Conservation (phyloP, 2,888 invertebrate genomes). For the Vanessa cardui region DNA sequence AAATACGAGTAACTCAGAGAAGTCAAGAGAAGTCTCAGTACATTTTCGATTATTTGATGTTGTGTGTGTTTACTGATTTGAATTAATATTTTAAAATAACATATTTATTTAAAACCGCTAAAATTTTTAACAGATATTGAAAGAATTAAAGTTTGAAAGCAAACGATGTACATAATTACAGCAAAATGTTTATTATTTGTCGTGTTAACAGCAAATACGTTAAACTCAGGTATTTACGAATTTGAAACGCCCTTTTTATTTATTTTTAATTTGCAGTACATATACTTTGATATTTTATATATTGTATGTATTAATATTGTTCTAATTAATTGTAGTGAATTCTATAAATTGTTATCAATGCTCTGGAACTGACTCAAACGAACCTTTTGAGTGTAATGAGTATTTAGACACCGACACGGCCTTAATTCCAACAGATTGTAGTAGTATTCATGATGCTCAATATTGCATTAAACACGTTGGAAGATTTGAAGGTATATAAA, state of each 20-base stretch:
- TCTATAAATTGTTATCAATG: conserved; percentile 94
- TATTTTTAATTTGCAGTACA: conserved; percentile 16
- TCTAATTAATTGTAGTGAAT: conserved; percentile 72
- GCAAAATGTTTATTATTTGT: conserved; percentile 43
- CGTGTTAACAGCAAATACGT: conserved; percentile 21
- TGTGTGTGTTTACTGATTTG: not conserved
- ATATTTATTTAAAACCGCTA: not conserved
- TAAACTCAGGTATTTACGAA: conserved; percentile 36
- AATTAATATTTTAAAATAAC: not conserved
- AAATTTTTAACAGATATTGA: not conserved
- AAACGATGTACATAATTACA: conserved; percentile 45
- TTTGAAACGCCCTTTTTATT: conserved; percentile 34
- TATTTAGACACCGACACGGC: conserved; percentile 86
- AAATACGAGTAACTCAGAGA: too few species aligned
- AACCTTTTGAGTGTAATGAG: conserved; percentile 93
- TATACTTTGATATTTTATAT: conserved; percentile 16
- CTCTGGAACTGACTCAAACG: conserved; percentile 89
- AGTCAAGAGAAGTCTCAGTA: too few species aligned
- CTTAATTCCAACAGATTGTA: conserved; percentile 87
- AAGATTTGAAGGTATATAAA: conserved; percentile 89
- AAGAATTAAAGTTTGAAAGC: not conserved
- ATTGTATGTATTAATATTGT: conserved; percentile 40
- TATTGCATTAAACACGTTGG: conserved; percentile 97
- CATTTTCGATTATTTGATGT: not conserved
- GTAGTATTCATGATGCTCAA: conserved; percentile 90